Conservation (phyloP, 2,113 vertebrate species). For the Sorex fumeus region DNA sequence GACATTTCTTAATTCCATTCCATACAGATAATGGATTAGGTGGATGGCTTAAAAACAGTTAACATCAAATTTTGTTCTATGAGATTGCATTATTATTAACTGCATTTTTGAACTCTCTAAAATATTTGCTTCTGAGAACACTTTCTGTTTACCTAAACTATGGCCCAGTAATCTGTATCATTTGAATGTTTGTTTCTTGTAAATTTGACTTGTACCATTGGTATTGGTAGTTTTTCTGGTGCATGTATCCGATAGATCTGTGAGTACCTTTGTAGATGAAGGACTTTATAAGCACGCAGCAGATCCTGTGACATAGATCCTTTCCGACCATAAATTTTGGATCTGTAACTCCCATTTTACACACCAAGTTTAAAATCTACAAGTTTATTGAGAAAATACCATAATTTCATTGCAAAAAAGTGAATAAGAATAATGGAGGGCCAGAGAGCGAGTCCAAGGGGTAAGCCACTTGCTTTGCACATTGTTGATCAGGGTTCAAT, state of each 20-base stretch:
- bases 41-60: conserved; percentile 57
- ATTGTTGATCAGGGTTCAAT: too few species aligned
- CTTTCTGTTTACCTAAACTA: conserved; percentile 29
- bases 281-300: background rate
- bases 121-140: background rate
- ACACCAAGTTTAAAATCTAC: background rate
- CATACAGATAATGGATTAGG: conserved; percentile 41
- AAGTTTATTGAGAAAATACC: conserved; percentile 3
- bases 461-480: too few species aligned
- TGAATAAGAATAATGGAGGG: background rate
- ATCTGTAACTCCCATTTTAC: conserved; percentile 1
- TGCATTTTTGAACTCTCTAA: conserved; percentile 11
- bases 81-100: conserved; percentile 45
- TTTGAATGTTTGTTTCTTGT: conserved; percentile 16
- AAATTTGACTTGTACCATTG: background rate
- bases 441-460: too few species aligned
- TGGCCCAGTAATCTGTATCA: background rate
- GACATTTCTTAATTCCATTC: conserved; percentile 39
- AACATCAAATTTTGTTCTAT: conserved; percentile 47
- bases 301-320: background rate
- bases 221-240: background rate
- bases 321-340: conserved; percentile 20
- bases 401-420: conserved; percentile 32
- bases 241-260: background rate
- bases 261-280: conserved; percentile 22